Evolutionary conservation across 2,888 invertebrate genomes (phyloP), one percentile per base, ranked within the genome.

Genomic region (Acleris laterana): DNA sequence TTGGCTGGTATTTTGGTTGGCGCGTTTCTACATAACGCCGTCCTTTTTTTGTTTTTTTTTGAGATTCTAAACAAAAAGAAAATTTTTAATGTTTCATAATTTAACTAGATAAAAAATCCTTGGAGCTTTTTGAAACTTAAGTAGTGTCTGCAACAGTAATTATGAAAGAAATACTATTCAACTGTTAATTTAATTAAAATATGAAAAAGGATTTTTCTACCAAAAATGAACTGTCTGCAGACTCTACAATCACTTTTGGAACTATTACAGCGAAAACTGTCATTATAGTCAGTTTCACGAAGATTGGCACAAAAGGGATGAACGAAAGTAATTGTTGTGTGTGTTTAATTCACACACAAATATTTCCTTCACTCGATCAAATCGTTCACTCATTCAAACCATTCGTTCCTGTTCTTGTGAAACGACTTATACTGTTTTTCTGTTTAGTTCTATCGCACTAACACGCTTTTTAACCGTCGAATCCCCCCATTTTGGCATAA

Each of bases 401-500:
- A 3, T 28, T 19, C 16, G 5, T 20, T 20, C n/a, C 11, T 51
- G 6, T 19, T 28, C 38, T 60, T 50, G 4, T 38, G 38, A 38
- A 38, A 4, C 4, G 38, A 38, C 38, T 13, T 38, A 13, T 22
- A 1, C 28, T 32, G 57, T 62, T 59, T 49, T 66, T 66, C 51
- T 52, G 38, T 66, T 46, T 16, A 56, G 57, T 57, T 11, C 50
- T 49, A 2, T 50, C 63, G 22, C 49, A 13, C 46, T 62, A 51
- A 62, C 78, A 77, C 68, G 88, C 89, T 89, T 88, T 79, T 55
- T 88, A 84, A 88, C 76, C 72, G 74, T 77, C 53, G 68, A 52
- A 22, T 44, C 50, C 20, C 28, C 28, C 61, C 51, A n/a, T 55
- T 44, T 53, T 50, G 38, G 55, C 25, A 53, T 25, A 25, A 20